These are phyloP conservation scores for Luperina testacea DNA, from an alignment of 2,888 invertebrate genomes.

Conservation along the genomic window DNA sequence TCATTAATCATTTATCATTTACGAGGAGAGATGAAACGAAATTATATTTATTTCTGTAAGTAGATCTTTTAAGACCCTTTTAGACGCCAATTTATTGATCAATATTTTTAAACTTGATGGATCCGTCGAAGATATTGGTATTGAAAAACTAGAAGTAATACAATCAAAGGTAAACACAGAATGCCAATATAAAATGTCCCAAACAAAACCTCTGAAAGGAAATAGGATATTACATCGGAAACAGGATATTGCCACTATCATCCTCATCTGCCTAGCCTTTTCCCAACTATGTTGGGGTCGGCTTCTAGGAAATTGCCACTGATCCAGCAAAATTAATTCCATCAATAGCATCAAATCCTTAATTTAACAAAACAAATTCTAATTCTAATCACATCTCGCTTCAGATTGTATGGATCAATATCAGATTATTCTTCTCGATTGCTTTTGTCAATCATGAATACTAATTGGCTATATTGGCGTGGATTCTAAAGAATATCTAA, in stretches of 20 bases:
- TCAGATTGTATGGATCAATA: constrained; percentile 59
- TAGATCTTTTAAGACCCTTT: background rate
- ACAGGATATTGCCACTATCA: constrained; percentile 12
- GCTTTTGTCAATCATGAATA: constrained; percentile 59
- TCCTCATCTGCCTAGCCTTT: no score
- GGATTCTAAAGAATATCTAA: constrained; percentile 33
- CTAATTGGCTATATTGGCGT: constrained; percentile 12
- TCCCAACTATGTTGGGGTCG: no score
- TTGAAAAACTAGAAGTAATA: background rate
- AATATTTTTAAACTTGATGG: background rate
- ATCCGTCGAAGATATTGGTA: background rate
- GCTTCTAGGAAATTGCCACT: constrained; percentile 1
- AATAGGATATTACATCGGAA: background rate
- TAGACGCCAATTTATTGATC: background rate
- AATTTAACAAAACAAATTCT: constrained; percentile 32
- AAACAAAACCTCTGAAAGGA: background rate
- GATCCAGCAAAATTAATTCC: constrained; percentile 30
- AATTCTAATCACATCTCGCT: constrained; percentile 51
- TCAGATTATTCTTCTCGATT: constrained; percentile 49
- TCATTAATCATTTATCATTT: background rate
- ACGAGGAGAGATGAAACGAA: background rate
- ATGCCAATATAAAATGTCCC: background rate
- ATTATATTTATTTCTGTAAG: background rate
- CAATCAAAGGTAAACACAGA: background rate
- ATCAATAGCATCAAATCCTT: constrained; percentile 32